Evolutionary conservation across 2,888 invertebrate species (phyloP), one percentile per base, ranked within the genome.

Genomic region (Synergus umbraculus): DNA sequence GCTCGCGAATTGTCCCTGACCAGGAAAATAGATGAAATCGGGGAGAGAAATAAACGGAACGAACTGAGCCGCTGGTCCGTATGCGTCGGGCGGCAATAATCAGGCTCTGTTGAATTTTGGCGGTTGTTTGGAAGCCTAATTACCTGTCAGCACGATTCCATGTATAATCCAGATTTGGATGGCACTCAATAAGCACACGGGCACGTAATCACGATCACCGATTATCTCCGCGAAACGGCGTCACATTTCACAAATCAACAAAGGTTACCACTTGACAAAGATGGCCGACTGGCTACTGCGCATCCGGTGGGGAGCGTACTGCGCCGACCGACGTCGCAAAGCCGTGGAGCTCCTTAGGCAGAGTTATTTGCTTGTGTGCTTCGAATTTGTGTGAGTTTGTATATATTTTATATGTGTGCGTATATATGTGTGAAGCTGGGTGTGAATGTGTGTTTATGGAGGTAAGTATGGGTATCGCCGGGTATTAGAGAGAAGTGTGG

Each of bases 201-300:
- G 83, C 86, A 86, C 87, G 84, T 87, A 87, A 84, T 88, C 89
- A 85, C 87, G 84, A 89, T 87, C 88, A 89, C 88, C 85, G 86
- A 87, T 88, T 87, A 86, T 88, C 87, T 86, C 84, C 82, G 78
- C 83, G 60, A 73, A 82, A 82, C 83, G 83, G 84, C 85, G 91
- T 92, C 91, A 91, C 91, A 92, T 90, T 91, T 91, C 91, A 91
- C 89, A 90, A 91, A 92, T 92, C 92, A 92, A 92, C 92, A 92
- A 92, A 91, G 91, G 91, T 91, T 91, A 91, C 91, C 90, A 92
- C 90, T 92, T 91, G 90, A 91, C 90, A 91, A 91, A 92, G 92
- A 92, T 92, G 92, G 92, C 92, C 88, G 89, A 60, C 49, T 69
- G 41, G 69, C 76, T 81, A 85, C 84, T 83, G 89, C 87, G 88